Conservation (phyloP, 2,113 vertebrate genomes). For the Octodon degus region DNA sequence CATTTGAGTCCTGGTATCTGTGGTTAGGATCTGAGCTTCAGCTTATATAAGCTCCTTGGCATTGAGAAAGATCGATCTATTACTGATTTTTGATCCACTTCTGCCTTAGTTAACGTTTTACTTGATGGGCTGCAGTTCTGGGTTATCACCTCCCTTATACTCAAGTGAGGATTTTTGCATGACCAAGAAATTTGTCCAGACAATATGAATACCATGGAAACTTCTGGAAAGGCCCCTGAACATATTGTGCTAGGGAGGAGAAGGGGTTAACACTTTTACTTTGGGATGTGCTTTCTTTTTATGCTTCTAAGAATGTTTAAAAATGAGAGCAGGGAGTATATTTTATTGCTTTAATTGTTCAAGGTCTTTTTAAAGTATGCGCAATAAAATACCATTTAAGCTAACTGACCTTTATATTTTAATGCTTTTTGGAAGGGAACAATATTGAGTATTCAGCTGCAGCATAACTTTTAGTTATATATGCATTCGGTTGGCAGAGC, state of each 20-base stretch:
- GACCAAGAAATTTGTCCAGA: background rate
- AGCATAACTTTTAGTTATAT: conserved; percentile 65
- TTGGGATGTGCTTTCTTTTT: conserved; percentile 28
- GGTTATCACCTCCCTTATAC: background rate
- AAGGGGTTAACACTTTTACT: conserved; percentile 52
- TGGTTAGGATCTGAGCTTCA: background rate
- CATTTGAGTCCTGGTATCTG: background rate
- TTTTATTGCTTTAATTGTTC: conserved; percentile 77
- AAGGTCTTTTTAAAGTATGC: conserved; percentile 73
- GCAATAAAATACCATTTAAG: conserved; percentile 76
- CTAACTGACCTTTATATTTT: conserved; percentile 78
- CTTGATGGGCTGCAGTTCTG: background rate
- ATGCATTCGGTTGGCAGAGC: conserved; percentile 22
- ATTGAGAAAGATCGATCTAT: background rate
- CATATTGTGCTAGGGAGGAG: background rate
- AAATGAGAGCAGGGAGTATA: conserved; percentile 64
- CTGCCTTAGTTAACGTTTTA: background rate
- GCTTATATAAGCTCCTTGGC: background rate
- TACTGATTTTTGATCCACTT: background rate
- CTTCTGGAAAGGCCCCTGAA: background rate
- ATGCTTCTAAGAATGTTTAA: conserved; percentile 61
- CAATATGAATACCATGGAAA: background rate
- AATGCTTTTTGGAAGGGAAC: conserved; percentile 64
- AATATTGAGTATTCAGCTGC: conserved; percentile 60
- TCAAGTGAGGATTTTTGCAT: background rate